Conservation (phyloP, 2,797 vertebrate genomes). For the Propithecus perrieri region DNA sequence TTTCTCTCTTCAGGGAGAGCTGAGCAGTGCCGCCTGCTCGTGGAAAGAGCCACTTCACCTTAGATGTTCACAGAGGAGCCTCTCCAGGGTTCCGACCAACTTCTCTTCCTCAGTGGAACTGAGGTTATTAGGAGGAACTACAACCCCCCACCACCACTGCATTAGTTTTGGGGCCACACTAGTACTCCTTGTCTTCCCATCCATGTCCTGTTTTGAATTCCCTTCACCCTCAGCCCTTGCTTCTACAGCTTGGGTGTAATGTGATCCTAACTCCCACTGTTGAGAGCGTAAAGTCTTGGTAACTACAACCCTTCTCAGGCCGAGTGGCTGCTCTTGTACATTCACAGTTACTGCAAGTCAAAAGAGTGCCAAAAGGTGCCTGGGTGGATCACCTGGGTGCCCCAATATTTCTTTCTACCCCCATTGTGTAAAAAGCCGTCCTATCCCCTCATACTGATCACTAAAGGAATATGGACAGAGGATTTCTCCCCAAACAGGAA, state of each 20-base stretch:
- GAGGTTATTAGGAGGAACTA: background rate
- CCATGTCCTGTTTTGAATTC: background rate
- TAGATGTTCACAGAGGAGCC: background rate
- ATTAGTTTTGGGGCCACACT: background rate
- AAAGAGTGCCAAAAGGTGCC: fast-evolving
- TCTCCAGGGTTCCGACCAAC: fast-evolving
- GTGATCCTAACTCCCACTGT: background rate
- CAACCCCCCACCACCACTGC: background rate
- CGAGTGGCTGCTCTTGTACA: background rate
- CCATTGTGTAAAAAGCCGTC: background rate
- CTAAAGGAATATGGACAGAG: fast-evolving
- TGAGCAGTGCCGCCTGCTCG: fast-evolving
- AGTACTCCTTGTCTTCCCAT: background rate
- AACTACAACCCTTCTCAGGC: background rate
- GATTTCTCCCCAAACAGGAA: background rate
- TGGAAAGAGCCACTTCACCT: background rate
- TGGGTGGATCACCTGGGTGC: background rate
- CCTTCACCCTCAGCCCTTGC: background rate
- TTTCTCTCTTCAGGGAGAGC: too few species aligned
- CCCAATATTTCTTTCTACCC: fast-evolving
- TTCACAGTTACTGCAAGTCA: background rate
- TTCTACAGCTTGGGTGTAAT: background rate
- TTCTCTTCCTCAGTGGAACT: background rate
- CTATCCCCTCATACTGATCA: background rate
- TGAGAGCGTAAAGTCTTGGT: background rate